phyloP scores from a whole-genome alignment of 2,113 vertebrate genomes.

The Bubo blakistoni region DNA sequence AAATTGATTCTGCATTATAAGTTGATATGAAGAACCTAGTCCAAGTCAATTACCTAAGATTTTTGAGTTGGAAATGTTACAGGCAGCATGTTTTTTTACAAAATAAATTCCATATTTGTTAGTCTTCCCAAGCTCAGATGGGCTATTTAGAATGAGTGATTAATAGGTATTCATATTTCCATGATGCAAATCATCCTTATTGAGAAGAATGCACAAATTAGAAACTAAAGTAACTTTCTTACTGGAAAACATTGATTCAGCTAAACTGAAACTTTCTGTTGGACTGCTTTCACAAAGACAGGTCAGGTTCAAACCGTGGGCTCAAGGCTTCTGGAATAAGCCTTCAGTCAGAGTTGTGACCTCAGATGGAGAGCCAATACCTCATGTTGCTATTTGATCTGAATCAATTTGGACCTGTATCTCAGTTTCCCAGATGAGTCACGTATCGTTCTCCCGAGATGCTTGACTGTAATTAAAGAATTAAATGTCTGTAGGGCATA shows the following conservation, averaged over 20 bases:
- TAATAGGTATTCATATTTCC: background rate
- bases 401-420: background rate
- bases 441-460: fast-evolving
- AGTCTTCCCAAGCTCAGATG: background rate
- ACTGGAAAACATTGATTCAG: background rate
- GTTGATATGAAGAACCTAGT: constrained; percentile 8
- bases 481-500: background rate
- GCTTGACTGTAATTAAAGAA: background rate
- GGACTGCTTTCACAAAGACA: background rate
- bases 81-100: background rate
- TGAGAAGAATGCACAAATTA: background rate
- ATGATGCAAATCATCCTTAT: background rate
- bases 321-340: background rate
- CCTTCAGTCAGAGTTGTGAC: background rate
- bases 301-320: background rate
- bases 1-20: constrained; percentile 31
- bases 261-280: background rate
- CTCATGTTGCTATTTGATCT: background rate
- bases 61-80: constrained; percentile 3
- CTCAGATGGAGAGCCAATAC: background rate
- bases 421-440: background rate
- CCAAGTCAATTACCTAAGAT: constrained; percentile 17
- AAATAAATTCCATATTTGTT: background rate
- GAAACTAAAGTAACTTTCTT: background rate
- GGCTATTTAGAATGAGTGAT: background rate